Evolutionary conservation across 2,888 invertebrate genomes (phyloP).

Genomic region (Crocallis elinguaria): DNA sequence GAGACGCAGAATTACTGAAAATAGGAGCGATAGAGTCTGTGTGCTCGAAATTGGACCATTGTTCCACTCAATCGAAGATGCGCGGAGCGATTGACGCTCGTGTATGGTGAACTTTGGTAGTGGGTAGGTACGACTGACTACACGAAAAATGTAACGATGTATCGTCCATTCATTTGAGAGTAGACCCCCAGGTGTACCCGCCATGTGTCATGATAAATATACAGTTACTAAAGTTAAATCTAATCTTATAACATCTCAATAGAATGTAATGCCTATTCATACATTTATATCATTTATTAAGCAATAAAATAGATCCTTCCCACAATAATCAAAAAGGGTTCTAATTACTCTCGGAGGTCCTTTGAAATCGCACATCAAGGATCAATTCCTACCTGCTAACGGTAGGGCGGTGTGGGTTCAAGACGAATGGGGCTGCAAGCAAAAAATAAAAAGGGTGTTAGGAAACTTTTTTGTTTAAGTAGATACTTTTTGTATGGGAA

Average conservation of each 20-base stretch:
- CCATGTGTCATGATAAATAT: no score
- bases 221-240: no score
- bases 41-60: no score
- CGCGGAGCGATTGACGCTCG: no score
- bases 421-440: conserved; percentile 13
- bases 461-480: neutral
- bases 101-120: no score
- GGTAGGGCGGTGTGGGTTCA: neutral
- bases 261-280: conserved; percentile 10
- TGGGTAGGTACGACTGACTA: no score
- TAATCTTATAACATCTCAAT: neutral
- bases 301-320: conserved; percentile 27
- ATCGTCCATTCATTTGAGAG: no score
- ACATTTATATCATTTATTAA: conserved; percentile 11
- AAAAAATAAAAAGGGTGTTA: conserved; percentile 16
- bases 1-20: no score
- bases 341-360: conserved; percentile 24
- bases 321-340: conserved; percentile 30
- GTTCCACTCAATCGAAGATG: no score
- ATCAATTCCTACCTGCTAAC: conserved; percentile 8
- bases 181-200: no score
- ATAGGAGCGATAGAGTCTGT: no score
- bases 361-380: conserved; percentile 17
- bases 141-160: no score
- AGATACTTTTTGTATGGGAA: neutral